Evolutionary conservation across 2,888 invertebrate genomes (phyloP).

Genomic region (Pristionchus maxplancki): DNA sequence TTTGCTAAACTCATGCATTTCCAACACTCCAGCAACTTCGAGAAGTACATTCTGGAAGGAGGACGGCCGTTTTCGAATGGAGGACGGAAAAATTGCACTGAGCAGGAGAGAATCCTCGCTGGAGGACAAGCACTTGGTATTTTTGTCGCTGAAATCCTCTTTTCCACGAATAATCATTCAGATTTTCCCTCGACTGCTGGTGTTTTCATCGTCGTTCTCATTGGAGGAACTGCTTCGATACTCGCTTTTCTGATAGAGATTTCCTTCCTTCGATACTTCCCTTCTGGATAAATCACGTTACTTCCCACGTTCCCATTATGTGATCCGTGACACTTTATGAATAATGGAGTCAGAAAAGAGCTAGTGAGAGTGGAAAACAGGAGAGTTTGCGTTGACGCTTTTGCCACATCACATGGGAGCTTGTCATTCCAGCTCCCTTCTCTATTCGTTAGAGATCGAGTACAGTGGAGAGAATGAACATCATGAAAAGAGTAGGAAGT

Average conservation of each 20-base stretch:
- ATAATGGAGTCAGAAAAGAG: no score
- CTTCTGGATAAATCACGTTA: neutral
- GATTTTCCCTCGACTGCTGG: conserved; percentile 24
- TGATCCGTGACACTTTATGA: no score
- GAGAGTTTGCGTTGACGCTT: no score
- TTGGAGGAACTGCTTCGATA: neutral
- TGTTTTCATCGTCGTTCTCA: neutral
- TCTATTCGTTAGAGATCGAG: no score
- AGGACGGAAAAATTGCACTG: conserved; percentile 19
- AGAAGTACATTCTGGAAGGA: neutral
- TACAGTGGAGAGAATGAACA: no score
- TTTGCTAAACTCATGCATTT: no score
- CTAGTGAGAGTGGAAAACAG: no score
- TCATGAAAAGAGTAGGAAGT: no score
- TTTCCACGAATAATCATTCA: neutral
- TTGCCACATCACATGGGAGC: no score
- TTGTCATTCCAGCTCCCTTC: no score
- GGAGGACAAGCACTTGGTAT: neutral
- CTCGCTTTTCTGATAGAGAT: neutral
- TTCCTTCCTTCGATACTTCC: neutral
- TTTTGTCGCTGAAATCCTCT: neutral
- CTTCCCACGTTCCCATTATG: no score
- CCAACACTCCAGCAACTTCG: conserved; percentile 2
- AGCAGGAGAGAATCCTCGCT: neutral
- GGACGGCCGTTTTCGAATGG: neutral